Base-by-base conservation (phyloP, 2,888 invertebrate genomes). In the Drosophila testacea region DNA sequence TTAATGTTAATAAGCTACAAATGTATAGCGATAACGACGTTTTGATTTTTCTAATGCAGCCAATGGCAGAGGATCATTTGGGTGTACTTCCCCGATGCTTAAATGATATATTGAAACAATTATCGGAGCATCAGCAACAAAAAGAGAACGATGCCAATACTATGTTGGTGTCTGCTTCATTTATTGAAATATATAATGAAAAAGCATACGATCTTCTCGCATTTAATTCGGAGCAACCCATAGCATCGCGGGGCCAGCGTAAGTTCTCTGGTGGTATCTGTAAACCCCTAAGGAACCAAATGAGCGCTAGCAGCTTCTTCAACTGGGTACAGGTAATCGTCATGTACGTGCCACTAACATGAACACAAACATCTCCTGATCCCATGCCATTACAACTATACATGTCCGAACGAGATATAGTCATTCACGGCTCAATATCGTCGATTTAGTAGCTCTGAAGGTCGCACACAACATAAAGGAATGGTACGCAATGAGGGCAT, bases 381-480 rank as follows among this genome's bases (percentile, higher is more conserved):
- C 39, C 9, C 39, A 41, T 41, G 39, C 39, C 13, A 41, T 41
- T 41, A 9, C 16, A 16, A 41, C 39, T 16, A 41, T 41, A 41
- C 39, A 41, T 13, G 13, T 41, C 7, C 7, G 3, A 16, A 13
- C 7, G 4, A 16, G 16, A 41, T 4, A 41, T 41, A 16, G 13
- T 16, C 39, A 16, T 16, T 13, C 39, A 1, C 39, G 39, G 6
- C 39, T 41, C 16, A 41, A 41, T 16, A 41, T 41, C 9, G 39
- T 41, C 39, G 39, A 41, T 41, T 41, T 41, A 16, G 39, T 41
- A 16, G 39, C 7, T 41, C 39, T 7, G 39, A 41, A 41, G 39
- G 39, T 41, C 39, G 39, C 7, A 41, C 39, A 4, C 13, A 16
- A 1, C 7, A 41, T 9, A 16, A 41, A 16, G 39, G 39, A 7